Base-by-base conservation (phyloP, 2,888 invertebrate species). In the Limnephilus marmoratus region DNA sequence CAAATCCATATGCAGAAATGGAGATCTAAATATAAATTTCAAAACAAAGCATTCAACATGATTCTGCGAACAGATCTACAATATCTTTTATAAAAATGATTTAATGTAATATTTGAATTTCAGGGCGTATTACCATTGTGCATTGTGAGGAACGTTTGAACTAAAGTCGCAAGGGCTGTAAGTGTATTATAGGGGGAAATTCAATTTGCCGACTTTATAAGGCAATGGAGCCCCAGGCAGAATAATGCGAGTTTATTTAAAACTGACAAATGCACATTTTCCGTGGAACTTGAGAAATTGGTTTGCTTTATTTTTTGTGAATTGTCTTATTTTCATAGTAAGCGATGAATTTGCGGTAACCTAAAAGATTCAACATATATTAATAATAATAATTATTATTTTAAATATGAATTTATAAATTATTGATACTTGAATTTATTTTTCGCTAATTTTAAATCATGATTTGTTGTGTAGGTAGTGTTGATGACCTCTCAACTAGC, bases 191-290 rank as follows among this genome's bases (percentile, higher is more conserved):
- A 68, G 68, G 9, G n/a, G 68, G 68, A 24, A 24, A 68, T 68
- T 68, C 68, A 68, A 68, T 68, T 68, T 68, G 68, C 68, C n/a
- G 68, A 68, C 68, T 68, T 68, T 68, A n/a, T n/a, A 68, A 68
- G 9, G 68, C 68, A n/a, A 68, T 24, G n/a, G 68, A 24, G 68
- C 68, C 68, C 24, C 68, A 68, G 24, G 68, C 68, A 68, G n/a
- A 68, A 68, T 68, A 68, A 68, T 68, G 68, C 68, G 24, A 68
- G 68, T 68, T 68, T 68, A 68, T 68, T 68, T 68, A 68, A 68
- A 68, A 68, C 68, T 24, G 68, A 68, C 68, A 68, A 68, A 24
- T n/a, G 68, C 24, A 68, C 24, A 68, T 68, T 68, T 68, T 68
- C 68, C 5, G 9, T 7, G 24, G 9, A n/a, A n/a, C 24, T 24